These are phyloP conservation scores for Pelagia noctiluca DNA, from an alignment of 30 jellyfish, hydroid and myxozoan genomes.

Conservation along the genomic window DNA sequence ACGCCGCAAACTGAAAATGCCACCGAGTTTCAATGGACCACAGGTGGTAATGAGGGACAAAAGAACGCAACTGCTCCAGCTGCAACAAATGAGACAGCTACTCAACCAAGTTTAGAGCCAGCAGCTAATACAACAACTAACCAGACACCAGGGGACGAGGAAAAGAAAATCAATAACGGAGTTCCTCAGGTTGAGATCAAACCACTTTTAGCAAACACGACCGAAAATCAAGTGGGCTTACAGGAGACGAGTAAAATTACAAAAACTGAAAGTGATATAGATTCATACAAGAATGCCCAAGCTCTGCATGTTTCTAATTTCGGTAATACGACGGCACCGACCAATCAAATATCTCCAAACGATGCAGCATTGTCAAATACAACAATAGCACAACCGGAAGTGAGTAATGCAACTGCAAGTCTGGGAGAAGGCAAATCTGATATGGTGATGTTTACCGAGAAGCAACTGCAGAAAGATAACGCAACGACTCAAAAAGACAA, in stretches of 20 bases:
- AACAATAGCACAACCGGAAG: no score
- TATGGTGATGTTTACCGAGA: background rate
- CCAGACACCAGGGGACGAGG: background rate
- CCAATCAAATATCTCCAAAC: background rate
- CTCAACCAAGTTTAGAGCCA: background rate
- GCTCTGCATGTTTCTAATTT: no score
- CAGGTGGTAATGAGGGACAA: background rate
- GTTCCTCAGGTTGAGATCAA: no score
- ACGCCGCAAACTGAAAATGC: conserved; percentile 4
- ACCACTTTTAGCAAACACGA: no score
- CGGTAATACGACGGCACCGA: no score
- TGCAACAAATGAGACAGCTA: background rate
- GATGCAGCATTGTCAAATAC: background rate
- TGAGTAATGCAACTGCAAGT: background rate
- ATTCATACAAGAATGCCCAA: no score
- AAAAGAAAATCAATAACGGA: no score
- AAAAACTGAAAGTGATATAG: no score
- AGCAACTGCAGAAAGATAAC: background rate
- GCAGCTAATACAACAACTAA: background rate
- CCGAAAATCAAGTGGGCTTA: no score
- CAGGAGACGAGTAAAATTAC: no score
- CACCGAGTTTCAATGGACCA: conserved; percentile 13
- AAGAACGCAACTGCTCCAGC: background rate
- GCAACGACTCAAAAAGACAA: background rate
- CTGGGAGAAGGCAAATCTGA: background rate